Conservation (phyloP, 2,797 vertebrate genomes). For the Numenius phaeopus region DNA sequence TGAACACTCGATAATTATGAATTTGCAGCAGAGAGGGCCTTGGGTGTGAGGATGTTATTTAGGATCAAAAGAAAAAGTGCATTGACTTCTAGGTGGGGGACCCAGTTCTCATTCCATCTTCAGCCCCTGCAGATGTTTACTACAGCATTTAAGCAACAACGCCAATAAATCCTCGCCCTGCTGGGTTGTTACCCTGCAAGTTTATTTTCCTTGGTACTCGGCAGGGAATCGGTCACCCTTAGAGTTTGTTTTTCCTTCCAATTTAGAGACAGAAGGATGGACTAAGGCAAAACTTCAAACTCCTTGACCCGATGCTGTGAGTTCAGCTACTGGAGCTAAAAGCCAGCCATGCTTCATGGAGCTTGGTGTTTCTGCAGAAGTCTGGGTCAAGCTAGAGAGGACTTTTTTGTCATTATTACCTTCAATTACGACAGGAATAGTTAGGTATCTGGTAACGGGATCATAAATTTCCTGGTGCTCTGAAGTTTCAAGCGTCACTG, state of each 20-base stretch:
- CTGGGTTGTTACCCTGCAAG: not conserved
- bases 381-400: not conserved
- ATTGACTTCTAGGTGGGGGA: not conserved
- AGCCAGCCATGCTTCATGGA: constrained; percentile 34
- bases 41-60: not conserved
- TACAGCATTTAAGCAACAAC: not conserved
- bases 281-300: constrained; percentile 7
- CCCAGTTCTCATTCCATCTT: not conserved
- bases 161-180: not conserved
- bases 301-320: constrained; percentile 14
- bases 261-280: not conserved
- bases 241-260: constrained; percentile 37
- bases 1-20: not conserved
- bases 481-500: not conserved
- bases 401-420: constrained; percentile 21
- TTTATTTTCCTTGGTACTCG: constrained; percentile 27
- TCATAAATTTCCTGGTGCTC: constrained; percentile 27
- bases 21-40: not conserved
- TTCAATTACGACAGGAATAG: not conserved
- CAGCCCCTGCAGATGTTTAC: not conserved
- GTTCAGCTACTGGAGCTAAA: constrained; percentile 41
- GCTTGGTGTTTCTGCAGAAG: not conserved
- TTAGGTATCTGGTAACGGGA: not conserved
- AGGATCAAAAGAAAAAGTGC: not conserved
- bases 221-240: not conserved